phyloP scores from a whole-genome alignment of 2,797 vertebrate genomes.

The Falco concolor region DNA sequence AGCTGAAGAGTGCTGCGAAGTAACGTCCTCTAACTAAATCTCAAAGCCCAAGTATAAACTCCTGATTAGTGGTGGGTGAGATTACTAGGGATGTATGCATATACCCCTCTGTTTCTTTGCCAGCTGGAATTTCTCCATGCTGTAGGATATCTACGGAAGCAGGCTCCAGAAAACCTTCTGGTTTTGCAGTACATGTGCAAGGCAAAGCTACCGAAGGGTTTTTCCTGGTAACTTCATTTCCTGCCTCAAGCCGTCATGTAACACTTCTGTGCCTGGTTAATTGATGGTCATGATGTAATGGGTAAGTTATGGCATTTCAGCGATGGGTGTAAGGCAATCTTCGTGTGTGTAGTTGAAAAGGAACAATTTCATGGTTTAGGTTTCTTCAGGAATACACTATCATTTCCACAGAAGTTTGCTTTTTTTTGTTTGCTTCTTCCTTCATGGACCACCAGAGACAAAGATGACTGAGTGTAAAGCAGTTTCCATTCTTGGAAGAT shows the following conservation, averaged over 20 bases:
- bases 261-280: background rate
- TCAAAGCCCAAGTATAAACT: background rate
- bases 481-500: background rate
- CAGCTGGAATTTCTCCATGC: constrained; percentile 34
- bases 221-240: background rate
- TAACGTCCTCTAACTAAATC: background rate
- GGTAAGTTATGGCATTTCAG: background rate
- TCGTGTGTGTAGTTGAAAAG: background rate
- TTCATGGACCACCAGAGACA: background rate
- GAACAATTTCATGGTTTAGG: background rate
- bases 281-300: background rate
- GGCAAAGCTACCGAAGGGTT: background rate
- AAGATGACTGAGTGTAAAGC: background rate
- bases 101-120: constrained; percentile 1
- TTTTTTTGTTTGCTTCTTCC: background rate
- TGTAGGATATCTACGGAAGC: constrained; percentile 1
- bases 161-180: constrained; percentile 27
- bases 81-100: background rate
- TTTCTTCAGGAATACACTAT: background rate
- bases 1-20: background rate
- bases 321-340: background rate
- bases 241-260: background rate
- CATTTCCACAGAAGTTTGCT: background rate
- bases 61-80: constrained; percentile 19
- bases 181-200: background rate